Conservation (phyloP, 1,140 invertebrate genomes). For the Aculops lycopersici region DNA sequence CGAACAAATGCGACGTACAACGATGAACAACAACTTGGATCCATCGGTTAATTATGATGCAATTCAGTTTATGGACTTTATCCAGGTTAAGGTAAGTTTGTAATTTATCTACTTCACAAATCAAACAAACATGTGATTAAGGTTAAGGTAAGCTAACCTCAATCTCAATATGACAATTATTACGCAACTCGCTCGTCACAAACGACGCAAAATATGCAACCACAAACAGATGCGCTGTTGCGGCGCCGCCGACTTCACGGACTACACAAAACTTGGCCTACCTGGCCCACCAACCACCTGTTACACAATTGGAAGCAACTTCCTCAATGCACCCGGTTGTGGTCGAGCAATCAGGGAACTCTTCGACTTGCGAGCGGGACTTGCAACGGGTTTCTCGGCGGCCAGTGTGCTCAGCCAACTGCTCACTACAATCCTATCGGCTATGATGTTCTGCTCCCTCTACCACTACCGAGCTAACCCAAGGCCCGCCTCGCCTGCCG, state of each 20-base stretch:
- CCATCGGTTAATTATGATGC: too few relatives aligned
- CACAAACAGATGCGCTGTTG: conserved; percentile 6
- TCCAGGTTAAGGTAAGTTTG: conserved; percentile 8
- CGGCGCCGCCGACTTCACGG: conserved; percentile 8
- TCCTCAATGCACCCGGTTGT: conserved; percentile 8
- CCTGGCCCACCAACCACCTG: conserved; percentile 8
- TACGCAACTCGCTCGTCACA: too few relatives aligned
- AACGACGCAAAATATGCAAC: background rate
- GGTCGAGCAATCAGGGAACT: conserved; percentile 5
- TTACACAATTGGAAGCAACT: conserved; percentile 5
- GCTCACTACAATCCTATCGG: conserved; percentile 1
- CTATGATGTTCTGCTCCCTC: conserved; percentile 2
- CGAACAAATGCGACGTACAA: conserved; percentile 5
- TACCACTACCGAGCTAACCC: too few relatives aligned
- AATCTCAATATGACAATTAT: too few relatives aligned
- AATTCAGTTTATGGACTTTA: conserved; percentile 7
- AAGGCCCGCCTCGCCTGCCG: too few relatives aligned
- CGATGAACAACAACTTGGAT: conserved; percentile 4
- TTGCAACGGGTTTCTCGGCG: conserved; percentile 4
- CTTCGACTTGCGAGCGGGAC: conserved; percentile 6
- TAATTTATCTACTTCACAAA: too few relatives aligned
- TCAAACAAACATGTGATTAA: too few relatives aligned
- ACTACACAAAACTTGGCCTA: conserved; percentile 8
- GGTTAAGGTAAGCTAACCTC: too few relatives aligned
- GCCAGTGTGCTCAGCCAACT: conserved; percentile 2